Evolutionary conservation across 2,113 vertebrate species (phyloP).

Genomic region (Dicaeum eximium): DNA sequence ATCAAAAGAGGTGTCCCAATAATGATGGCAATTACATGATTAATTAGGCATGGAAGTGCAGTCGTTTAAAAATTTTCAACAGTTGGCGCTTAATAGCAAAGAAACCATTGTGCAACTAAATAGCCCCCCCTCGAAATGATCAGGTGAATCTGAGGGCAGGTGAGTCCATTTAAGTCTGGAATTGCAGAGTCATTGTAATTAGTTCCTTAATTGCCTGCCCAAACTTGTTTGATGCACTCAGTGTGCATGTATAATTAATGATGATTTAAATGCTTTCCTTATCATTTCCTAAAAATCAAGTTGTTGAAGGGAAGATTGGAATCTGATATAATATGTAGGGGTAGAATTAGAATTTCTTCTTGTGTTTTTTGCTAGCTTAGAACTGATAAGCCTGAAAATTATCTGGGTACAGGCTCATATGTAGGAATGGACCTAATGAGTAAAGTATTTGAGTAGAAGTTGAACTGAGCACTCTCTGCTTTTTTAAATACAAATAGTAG

Average conservation of each 20-base stretch:
- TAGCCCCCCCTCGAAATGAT: background rate
- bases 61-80: conserved; percentile 50
- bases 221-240: conserved; percentile 5
- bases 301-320: conserved; percentile 5
- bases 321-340: background rate
- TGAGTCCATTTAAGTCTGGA: conserved; percentile 1
- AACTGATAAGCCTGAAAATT: background rate
- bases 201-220: conserved; percentile 52
- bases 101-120: background rate
- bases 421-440: background rate
- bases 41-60: conserved; percentile 58
- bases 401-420: background rate
- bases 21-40: conserved; percentile 62
- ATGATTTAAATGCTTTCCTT: conserved; percentile 47
- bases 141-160: background rate
- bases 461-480: background rate
- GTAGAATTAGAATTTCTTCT: background rate
- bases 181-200: conserved; percentile 57
- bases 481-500: background rate
- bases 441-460: background rate
- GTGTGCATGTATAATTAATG: conserved; percentile 52
- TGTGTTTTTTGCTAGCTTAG: background rate
- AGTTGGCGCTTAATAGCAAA: conserved; percentile 23
- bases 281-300: conserved; percentile 31
- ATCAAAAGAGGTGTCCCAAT: conserved; percentile 45